Base-by-base conservation (phyloP, 2,797 vertebrate species). In the Podargus strigoides region DNA sequence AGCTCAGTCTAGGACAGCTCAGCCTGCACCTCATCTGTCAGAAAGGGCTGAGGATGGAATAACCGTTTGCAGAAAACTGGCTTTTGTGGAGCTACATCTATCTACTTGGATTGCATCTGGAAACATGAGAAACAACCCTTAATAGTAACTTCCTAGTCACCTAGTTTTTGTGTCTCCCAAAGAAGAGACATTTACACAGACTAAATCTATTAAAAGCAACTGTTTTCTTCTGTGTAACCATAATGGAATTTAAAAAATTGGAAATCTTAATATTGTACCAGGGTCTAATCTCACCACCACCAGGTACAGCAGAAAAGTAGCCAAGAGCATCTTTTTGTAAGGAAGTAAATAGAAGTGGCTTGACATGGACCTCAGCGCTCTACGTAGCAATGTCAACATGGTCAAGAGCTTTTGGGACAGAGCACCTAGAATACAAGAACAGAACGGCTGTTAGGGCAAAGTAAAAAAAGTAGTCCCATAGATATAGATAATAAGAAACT, bases 221-320 rank as follows among this genome's bases (percentile, higher is more conserved):
- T 14, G 1, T 50, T 41, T 80, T 74, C 23, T 86, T 73, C 42
- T 75, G 73, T 32, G 9, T n/a, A 74, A 26, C 30, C 47, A 28
- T 19, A 90, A 78, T 0, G 2, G 6, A 15, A 72, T 74, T 68
- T 11, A 14, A 27, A 27, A 52, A 11, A 14, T 4, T 47, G 9
- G n/a, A 79, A 64, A 37, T 24, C 39, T 92, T 70, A 47, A 12
- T 66, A 27, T 79, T 93, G 83, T 87, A 99, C 99, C 99, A 97
- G 99, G 98, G 93, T 99, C 99, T 96, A 99, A 90, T 69, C 97
- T 98, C 47, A 99, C 56, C n/a, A 99, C 95, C 84, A 99, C 96
- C 93, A 99, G 95, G 72, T 98, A 99, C n/a, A 99, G 90, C 77
- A 99, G 92, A 52, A 99, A 89, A 27, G 98, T 96, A 5, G 98